Evolutionary conservation across 2,113 vertebrate genomes (phyloP), one percentile per base, ranked within the genome.

Genomic region (Pelvicachromis taeniatus): DNA sequence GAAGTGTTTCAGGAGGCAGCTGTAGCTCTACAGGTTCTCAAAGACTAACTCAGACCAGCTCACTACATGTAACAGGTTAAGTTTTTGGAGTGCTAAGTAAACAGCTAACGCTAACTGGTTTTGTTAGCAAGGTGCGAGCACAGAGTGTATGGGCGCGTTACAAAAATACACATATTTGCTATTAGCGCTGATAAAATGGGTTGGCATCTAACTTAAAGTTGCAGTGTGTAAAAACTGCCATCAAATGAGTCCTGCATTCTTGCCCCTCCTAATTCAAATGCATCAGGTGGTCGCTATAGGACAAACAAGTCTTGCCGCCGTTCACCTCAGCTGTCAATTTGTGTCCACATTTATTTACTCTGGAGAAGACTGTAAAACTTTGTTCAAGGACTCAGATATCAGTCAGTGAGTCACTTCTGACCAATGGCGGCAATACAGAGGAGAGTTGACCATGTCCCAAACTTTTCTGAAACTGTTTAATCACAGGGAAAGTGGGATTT

Each of bases 401-500:
- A 45, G 38, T 21, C 42, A 68, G 42, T 26, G 3, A 70, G 4
- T 70, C 63, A 70, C 63, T 45, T 45, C 5, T 26, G 65, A 70
- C 21, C 2, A 45, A 26, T 45, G 48, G 17, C 16, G 7, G 48
- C 3, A 7, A 50, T 8, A 19, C 48, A 3, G 6, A 17, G 16
- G 16, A 2, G 16, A 50, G 16, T 17, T 4, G 6, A 17, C 5
- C 1, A 48, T 48, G 14, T 48, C 45, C 45, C 16, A 7, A 68
- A 68, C 63, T 23, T 2, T 42, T 68, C 40, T 42, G n/a, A 68
- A 42, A 68, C 38, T 26, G 63, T 26, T 6, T 42, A 68, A 68
- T 6, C 38, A 26, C 3, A 0, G 63, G 38, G 0, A 70, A 68
- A 16, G 63, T 26, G 38, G 7, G 4, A 42, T 45, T 68, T 26